A percentile compares a stretch with the other conserved stretches of the same genome.
Conservation (phyloP, 2,113 vertebrate species). For the Excalfactoria chinensis region DNA sequence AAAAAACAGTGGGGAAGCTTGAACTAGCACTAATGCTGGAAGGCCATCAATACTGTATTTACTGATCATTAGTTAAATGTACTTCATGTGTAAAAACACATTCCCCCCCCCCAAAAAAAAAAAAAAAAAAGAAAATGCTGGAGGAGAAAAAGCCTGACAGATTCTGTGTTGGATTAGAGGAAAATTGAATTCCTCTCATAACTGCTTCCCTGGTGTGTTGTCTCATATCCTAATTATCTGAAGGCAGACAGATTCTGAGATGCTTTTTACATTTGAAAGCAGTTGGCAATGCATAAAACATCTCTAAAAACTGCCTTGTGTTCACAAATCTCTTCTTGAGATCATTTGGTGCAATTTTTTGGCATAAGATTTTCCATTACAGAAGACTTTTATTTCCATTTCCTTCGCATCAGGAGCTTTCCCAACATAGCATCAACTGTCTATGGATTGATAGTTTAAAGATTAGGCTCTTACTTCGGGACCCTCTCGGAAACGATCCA, state of each 20-base stretch:
- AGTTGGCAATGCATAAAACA: conserved; percentile 1
- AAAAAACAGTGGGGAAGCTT: not conserved
- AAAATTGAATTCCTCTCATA: not conserved
- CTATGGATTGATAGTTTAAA: conserved; percentile 26
- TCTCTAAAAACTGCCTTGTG: not conserved
- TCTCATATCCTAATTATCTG: not conserved
- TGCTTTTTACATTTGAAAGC: conserved; percentile 6
- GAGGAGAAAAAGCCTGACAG: not conserved
- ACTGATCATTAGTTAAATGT: not conserved
- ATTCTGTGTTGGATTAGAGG: not conserved
- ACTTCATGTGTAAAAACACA: not conserved
- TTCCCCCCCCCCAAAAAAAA: not conserved
- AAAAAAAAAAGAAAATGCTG: no score
- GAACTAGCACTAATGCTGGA: not conserved
- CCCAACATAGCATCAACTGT: not conserved
- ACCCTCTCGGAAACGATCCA: not conserved
- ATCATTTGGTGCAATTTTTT: conserved; percentile 32
- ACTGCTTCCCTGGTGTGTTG: not conserved
- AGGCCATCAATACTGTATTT: not conserved
- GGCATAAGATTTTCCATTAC: conserved; percentile 2
- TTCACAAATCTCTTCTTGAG: conserved; percentile 23
- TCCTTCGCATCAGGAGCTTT: conserved; percentile 52
- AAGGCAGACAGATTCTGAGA: not conserved
- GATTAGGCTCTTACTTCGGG: conserved; percentile 25
- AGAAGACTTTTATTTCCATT: conserved; percentile 25